Conservation (phyloP, 2,113 vertebrate genomes). For the Blennius ocellaris region DNA sequence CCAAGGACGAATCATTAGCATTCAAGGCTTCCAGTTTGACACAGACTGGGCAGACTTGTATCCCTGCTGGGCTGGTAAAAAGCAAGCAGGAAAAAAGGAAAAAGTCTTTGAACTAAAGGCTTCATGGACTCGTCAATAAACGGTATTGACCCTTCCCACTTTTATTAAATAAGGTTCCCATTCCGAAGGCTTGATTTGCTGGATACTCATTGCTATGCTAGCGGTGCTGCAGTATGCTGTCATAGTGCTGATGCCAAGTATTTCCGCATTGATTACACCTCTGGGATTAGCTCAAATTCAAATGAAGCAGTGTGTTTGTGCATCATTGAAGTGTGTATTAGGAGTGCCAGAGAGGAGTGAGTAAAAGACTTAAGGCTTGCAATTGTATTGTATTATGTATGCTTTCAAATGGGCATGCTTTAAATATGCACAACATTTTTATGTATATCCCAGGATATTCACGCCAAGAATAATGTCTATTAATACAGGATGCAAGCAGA, state of each 20-base stretch:
- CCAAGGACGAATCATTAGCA: conserved; percentile 67
- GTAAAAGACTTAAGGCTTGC: conserved; percentile 29
- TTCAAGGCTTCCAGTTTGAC: conserved; percentile 70
- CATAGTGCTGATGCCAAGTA: conserved; percentile 81
- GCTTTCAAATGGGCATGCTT: conserved; percentile 1
- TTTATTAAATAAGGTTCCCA: conserved; percentile 78
- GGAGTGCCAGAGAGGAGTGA: conserved; percentile 12
- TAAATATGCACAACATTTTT: not conserved
- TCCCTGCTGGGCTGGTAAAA: conserved; percentile 61
- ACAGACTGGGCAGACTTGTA: conserved; percentile 43
- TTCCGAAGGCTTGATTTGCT: conserved; percentile 70
- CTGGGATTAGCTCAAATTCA: conserved; percentile 81
- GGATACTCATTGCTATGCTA: conserved; percentile 75
- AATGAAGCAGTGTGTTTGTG: conserved; percentile 58
- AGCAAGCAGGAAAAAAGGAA: conserved; percentile 29
- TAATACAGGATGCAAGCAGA: conserved; percentile 19
- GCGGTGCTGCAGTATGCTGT: conserved; percentile 62
- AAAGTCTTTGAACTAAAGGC: conserved; percentile 69
- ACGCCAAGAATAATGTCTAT: not conserved
- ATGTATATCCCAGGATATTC: not conserved
- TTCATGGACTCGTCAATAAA: conserved; percentile 74
- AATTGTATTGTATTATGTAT: not conserved
- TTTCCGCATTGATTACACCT: conserved; percentile 82
- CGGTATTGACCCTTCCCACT: conserved; percentile 77
- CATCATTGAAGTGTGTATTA: conserved; percentile 12